A percentile compares a stretch with the other conserved stretches of the same genome.
These are phyloP conservation scores for Orchesella flavescens DNA, from an alignment of 2,888 invertebrate species.

Conservation along the genomic window DNA sequence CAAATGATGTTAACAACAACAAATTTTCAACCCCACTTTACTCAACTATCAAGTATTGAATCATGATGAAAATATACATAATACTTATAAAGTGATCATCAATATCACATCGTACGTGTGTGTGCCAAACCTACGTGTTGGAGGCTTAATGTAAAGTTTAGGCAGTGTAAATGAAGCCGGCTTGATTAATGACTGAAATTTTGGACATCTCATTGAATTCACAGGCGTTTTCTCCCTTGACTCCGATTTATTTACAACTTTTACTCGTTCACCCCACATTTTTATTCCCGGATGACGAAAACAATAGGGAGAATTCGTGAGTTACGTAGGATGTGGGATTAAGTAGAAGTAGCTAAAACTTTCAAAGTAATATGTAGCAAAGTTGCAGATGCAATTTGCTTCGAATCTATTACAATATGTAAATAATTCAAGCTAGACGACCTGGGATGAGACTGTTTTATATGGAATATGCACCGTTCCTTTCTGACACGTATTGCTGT, in stretches of 20 bases:
- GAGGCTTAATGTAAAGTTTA: background rate
- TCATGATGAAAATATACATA: too few species aligned
- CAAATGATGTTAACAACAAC: too few species aligned
- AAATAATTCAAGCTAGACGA: too few species aligned
- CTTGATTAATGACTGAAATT: slow-evolving; percentile 43
- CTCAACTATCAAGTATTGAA: too few species aligned
- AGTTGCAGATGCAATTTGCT: background rate
- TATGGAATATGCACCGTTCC: too few species aligned
- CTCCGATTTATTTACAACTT: slow-evolving; percentile 19
- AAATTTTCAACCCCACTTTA: too few species aligned
- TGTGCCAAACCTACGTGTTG: background rate
- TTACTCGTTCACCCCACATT: background rate
- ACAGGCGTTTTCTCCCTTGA: slow-evolving; percentile 13
- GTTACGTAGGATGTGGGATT: slow-evolving; percentile 25
- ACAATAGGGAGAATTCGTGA: background rate
- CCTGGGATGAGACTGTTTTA: too few species aligned
- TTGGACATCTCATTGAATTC: slow-evolving; percentile 20
- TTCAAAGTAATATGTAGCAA: background rate
- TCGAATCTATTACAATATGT: too few species aligned
- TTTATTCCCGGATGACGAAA: background rate
- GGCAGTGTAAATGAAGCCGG: slow-evolving; percentile 37
- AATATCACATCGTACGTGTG: too few species aligned
- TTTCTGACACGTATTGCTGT: too few species aligned
- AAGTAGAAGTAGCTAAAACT: background rate
- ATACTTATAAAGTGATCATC: too few species aligned